These are phyloP conservation scores for Ophioninae sp. DNA, from an alignment of 2,888 invertebrate genomes.

Conservation along the genomic window DNA sequence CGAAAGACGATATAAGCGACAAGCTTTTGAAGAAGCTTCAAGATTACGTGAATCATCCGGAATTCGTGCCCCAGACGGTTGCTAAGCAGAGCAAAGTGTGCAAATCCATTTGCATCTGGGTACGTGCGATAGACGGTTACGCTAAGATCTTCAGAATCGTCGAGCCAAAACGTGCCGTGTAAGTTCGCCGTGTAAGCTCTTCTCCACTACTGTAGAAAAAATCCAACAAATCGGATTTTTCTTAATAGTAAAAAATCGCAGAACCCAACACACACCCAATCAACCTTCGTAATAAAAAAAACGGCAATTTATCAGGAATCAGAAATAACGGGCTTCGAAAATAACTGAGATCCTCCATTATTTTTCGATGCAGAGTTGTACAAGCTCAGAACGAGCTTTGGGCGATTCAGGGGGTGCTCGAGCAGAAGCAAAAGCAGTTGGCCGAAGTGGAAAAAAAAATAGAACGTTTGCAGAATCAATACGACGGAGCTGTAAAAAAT, in stretches of 20 bases:
- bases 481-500: constrained; percentile 88
- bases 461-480: constrained; percentile 83
- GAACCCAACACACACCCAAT: too few species aligned
- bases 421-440: constrained; percentile 91
- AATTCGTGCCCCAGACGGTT: constrained; percentile 92
- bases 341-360: too few species aligned
- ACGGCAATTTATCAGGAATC: too few species aligned
- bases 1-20: constrained; percentile 93
- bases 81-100: constrained; percentile 94
- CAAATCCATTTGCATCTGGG: constrained; percentile 96
- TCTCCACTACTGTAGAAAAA: not conserved
- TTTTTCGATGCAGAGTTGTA: constrained; percentile 66
- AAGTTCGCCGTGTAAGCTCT: constrained; percentile 73
- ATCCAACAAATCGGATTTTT: too few species aligned
- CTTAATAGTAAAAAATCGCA: too few species aligned
- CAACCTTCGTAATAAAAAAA: too few species aligned
- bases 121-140: constrained; percentile 94
- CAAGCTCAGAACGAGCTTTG: constrained; percentile 89
- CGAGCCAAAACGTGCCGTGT: constrained; percentile 93
- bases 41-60: constrained; percentile 91
- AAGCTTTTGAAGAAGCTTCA: constrained; percentile 89
- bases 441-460: constrained; percentile 90
- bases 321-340: too few species aligned
- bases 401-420: constrained; percentile 88
- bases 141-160: constrained; percentile 93